A percentile compares a stretch with the other conserved stretches of the same genome.
phyloP scores from a whole-genome alignment of 2,888 invertebrate species.

The Leucozona laternaria region DNA sequence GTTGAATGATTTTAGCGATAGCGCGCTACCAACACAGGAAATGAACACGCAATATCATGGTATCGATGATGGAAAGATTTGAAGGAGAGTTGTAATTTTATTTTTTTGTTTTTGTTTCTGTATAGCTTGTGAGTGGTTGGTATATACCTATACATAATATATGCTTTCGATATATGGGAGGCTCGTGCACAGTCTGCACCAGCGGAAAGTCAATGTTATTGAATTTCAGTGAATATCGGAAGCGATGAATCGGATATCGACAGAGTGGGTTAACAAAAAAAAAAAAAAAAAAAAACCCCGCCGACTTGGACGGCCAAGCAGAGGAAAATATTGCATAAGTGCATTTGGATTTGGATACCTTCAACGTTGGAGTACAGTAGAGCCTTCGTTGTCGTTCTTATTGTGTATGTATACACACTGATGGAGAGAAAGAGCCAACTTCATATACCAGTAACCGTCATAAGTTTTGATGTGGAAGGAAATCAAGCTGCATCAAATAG shows the following conservation, averaged over 20 bases:
- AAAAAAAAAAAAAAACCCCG: too few relatives aligned
- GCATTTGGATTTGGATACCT: slow-evolving; percentile 48
- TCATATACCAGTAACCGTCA: slow-evolving; percentile 11
- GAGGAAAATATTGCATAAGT: slow-evolving; percentile 51
- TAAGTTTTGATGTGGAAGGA: slow-evolving; percentile 23
- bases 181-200: slow-evolving; percentile 49
- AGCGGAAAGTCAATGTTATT: slow-evolving; percentile 69
- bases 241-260: slow-evolving; percentile 65
- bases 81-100: slow-evolving; percentile 15
- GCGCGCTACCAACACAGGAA: slow-evolving; percentile 64
- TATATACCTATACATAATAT: too few relatives aligned
- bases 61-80: slow-evolving; percentile 63
- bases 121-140: not conserved
- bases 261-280: slow-evolving; percentile 42
- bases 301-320: slow-evolving; percentile 6
- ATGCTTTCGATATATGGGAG: not conserved
- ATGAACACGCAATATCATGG: slow-evolving; percentile 68
- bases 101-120: not conserved
- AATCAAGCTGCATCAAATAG: slow-evolving; percentile 12
- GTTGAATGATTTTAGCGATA: slow-evolving; percentile 65
- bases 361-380: not conserved
- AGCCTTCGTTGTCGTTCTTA: not conserved
- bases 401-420: not conserved
- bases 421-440: not conserved
- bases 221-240: slow-evolving; percentile 70